Base-by-base conservation (phyloP, 2,888 invertebrate genomes). In the Sipunculus nudus region DNA sequence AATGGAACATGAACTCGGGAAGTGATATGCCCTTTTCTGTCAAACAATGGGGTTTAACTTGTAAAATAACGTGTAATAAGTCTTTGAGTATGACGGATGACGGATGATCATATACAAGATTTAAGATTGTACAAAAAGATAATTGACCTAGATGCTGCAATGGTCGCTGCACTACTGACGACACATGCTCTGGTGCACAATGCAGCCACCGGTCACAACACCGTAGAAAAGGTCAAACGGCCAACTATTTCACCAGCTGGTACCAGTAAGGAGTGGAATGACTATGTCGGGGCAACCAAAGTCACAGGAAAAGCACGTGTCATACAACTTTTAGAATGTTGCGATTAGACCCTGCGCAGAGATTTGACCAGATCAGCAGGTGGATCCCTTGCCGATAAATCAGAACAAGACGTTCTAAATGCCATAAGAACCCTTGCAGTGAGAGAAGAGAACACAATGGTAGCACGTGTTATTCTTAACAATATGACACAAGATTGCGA, bases 401-500 rank as follows among this genome's bases (percentile, higher is more conserved):
- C 35, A 16, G 35, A 50, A 23, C 5, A 31, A 35, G 35, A 50
- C 6, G 31, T 31, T 10, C 31, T 31, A n/a, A 21, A 25, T 21
- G 52, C 53, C 25, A 65, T 64, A 16, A 47, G 35, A 26, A 35
- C 43, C 31, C 58, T 65, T 25, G 65, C 65, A 19, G 65, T 65
- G 10, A 31, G 57, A n/a, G 43, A 43, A 29, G 59, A 65, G 50
- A 65, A 66, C 41, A 50, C 48, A 21, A 65, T 65, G 64, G 65
- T 60, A 16, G 47, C 54, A 8, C 63, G 59, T n/a, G 63, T 49
- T 16, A 40, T 32, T 10, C 35, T 66, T 1, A 49, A 54, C 45
- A 56, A 60, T 3, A 67, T 67, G 63, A 28, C 25, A 31, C 65
- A 62, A 26, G 65, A 59, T 32, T 53, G 55, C 23, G 65, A 67